phyloP scores from a whole-genome alignment of 2,797 vertebrate species.

The Chaetodon trifasciatus region DNA sequence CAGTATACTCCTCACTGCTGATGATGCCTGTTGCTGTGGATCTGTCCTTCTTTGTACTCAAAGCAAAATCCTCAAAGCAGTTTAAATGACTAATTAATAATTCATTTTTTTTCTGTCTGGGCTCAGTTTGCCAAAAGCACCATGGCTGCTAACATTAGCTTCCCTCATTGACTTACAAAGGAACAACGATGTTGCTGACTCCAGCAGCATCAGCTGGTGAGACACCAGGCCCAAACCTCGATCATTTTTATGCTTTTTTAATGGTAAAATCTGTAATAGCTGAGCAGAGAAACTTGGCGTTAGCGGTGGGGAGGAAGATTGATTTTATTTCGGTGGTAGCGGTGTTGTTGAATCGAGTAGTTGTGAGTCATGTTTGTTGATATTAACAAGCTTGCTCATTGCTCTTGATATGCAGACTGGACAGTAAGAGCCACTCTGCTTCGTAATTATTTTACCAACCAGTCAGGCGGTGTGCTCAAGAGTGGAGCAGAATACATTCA shows the following conservation, averaged over 20 bases:
- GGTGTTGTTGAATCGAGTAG: constrained; percentile 42
- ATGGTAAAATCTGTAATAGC: neutral
- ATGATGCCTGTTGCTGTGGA: constrained; percentile 47
- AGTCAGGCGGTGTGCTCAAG: constrained; percentile 19
- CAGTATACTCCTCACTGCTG: constrained; percentile 15
- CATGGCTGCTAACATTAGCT: constrained; percentile 47
- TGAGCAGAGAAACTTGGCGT: constrained; percentile 15
- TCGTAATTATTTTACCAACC: constrained; percentile 53
- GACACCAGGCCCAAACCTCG: neutral
- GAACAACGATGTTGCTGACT: constrained; percentile 41
- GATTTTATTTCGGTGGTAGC: constrained; percentile 45
- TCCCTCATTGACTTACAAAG: constrained; percentile 42
- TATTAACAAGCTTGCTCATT: constrained; percentile 44
- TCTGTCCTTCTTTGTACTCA: constrained; percentile 48
- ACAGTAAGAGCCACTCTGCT: constrained; percentile 44
- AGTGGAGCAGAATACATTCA: constrained; percentile 42
- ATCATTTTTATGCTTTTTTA: constrained; percentile 1
- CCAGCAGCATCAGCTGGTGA: constrained; percentile 10
- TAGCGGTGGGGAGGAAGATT: constrained; percentile 12
- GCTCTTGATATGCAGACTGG: constrained; percentile 58
- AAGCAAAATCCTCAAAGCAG: constrained; percentile 60
- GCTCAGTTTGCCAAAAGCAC: constrained; percentile 59
- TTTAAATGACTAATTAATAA: constrained; percentile 63
- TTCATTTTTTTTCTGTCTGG: constrained; percentile 52
- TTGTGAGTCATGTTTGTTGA: constrained; percentile 68